Base-by-base conservation (phyloP, 2,888 invertebrate species). In the Andrena haemorrhoa region DNA sequence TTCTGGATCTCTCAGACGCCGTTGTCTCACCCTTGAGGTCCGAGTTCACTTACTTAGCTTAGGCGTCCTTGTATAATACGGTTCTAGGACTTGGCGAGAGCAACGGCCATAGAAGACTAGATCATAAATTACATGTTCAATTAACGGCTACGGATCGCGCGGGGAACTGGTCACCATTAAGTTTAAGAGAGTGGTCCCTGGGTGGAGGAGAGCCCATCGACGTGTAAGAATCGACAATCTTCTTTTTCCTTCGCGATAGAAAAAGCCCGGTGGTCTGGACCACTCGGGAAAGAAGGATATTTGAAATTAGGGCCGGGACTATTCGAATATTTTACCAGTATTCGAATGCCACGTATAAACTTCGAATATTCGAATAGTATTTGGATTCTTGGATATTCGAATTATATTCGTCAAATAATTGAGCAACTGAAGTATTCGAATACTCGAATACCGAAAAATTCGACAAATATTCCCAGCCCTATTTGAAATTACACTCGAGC, bases 131-230 rank as follows among this genome's bases (percentile, higher is more conserved):
- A 79, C 73, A 79, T 61, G 71, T 80, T 82, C 83, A 78, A 82
- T 78, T 78, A 80, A 78, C 53, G 66, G 51, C 31, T 73, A 61
- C 29, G 58, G 68, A 82, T 78, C 78, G 75, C n/a, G 63, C 68
- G 68, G 69, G 53, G 51, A 77, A 75, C 75, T 75, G 78, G 53
- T 83, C 82, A 82, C 83, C 82, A 75, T 58, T 83, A 82, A 83
- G 82, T 77, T 82, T 77, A 71, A 71, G 16, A 51, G n/a, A 41
- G 8, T 41, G 49, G 10, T 29, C 26, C 35, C 20, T 16, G 20
- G 3, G 20, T 41, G 31, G n/a, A 2, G 26, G 33, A 20, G n/a
- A 33, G 10, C 7, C 20, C 33, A 20, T 4, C 20, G 23, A 41
- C 2, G 20, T 35, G 12, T n/a, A 1, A 35, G 31, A 35, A 35